A percentile compares a stretch with the other conserved stretches of the same genome.
phyloP scores from a whole-genome alignment of 2,888 invertebrate species.

The Chymomyza caudatula region DNA sequence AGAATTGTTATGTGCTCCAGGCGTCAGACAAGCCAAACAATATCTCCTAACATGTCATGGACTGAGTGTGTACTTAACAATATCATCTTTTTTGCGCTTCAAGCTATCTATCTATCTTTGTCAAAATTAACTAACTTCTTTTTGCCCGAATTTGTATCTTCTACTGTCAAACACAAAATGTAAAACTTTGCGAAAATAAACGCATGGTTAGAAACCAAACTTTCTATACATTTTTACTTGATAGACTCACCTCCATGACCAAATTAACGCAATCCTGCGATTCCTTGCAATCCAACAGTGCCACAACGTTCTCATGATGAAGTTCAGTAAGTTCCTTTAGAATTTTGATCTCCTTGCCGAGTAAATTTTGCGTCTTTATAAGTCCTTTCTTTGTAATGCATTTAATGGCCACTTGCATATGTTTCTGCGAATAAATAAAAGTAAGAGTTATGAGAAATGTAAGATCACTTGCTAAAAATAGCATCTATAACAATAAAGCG shows the following conservation, averaged over 20 bases:
- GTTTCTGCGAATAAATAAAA: slow-evolving; percentile 82
- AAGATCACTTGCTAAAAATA: not conserved
- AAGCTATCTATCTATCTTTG: too few species aligned
- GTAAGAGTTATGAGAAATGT: not conserved
- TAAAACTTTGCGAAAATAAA: not conserved
- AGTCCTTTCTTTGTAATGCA: slow-evolving; percentile 98
- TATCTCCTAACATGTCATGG: too few species aligned
- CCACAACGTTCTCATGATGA: slow-evolving; percentile 99
- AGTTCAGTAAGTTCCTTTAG: slow-evolving; percentile 97
- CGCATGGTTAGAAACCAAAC: too few species aligned
- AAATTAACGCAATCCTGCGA: slow-evolving; percentile 95
- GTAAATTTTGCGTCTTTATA: slow-evolving; percentile 96
- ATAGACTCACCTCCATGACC: slow-evolving; percentile 96
- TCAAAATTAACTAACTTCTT: too few species aligned
- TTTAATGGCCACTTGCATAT: slow-evolving; percentile 96
- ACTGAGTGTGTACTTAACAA: too few species aligned
- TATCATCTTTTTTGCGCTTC: too few species aligned
- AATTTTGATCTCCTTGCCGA: slow-evolving; percentile 99
- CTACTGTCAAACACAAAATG: not conserved
- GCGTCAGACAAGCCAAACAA: too few species aligned
- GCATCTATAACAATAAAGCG: not conserved
- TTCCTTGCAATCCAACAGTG: slow-evolving; percentile 98
- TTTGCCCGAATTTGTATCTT: too few species aligned
- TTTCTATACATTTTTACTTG: not conserved
- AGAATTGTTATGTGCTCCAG: too few species aligned